Evolutionary conservation across 2,888 invertebrate species (phyloP).

Genomic region (Rhorus exstirpatorius): DNA sequence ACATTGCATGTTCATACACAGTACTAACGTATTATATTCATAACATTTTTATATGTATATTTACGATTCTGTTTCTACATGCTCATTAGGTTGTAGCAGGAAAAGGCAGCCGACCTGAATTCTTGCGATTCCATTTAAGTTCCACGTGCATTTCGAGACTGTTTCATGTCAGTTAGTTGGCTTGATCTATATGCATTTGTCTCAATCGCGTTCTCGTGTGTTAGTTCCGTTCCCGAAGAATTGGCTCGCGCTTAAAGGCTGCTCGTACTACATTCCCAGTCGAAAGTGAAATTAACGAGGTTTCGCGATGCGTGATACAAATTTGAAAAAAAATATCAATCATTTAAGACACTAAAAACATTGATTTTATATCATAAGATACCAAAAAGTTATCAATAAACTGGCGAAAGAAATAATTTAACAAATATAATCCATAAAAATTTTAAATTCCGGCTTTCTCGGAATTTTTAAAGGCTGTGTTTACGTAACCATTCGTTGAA

Average conservation of each 20-base stretch:
- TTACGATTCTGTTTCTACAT: not conserved
- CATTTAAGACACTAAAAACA: too few species aligned
- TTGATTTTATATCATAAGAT: too few species aligned
- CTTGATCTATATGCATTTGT: not conserved
- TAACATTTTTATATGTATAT: not conserved
- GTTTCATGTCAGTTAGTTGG: constrained; percentile 6
- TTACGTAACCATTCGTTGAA: too few species aligned
- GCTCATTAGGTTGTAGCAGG: constrained; percentile 28
- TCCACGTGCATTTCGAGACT: constrained; percentile 51
- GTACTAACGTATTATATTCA: not conserved
- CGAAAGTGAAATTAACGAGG: too few species aligned
- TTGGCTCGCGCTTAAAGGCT: constrained; percentile 39
- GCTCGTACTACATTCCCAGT: too few species aligned
- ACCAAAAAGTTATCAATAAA: too few species aligned
- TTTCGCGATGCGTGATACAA: too few species aligned
- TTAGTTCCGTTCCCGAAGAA: constrained; percentile 10
- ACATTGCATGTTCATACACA: not conserved
- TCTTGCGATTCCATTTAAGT: constrained; percentile 51
- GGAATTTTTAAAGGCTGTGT: too few species aligned
- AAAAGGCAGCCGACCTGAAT: constrained; percentile 67
- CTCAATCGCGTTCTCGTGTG: constrained; percentile 10
- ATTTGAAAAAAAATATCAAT: too few species aligned
- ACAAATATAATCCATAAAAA: too few species aligned
- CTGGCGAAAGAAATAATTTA: too few species aligned
- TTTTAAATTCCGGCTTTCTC: too few species aligned